Conservation (phyloP, 2,888 invertebrate species). For the Pammene aurita region DNA sequence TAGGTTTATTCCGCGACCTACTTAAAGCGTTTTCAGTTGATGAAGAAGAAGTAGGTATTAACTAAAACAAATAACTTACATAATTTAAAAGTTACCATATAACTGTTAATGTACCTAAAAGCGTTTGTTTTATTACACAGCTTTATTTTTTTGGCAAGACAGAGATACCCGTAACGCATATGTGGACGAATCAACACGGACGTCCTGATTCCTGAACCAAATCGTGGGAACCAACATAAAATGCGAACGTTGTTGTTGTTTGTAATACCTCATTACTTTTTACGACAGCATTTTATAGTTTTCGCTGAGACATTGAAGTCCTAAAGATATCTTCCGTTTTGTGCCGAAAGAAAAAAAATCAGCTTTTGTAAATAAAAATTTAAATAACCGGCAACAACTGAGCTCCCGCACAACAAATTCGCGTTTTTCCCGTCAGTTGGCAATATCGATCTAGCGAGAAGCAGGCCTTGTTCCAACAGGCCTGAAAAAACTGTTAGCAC, state of each 20-base stretch:
- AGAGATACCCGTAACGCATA: background rate
- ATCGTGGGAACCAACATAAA: conserved; percentile 25
- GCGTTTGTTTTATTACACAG: background rate
- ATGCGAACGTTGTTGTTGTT: conserved; percentile 11
- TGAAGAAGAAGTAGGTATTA: no score
- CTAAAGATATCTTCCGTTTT: background rate
- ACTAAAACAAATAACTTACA: no score
- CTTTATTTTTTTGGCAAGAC: background rate
- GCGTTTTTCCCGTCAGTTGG: conserved; percentile 45
- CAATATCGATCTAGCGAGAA: conserved; percentile 58
- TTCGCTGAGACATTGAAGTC: background rate
- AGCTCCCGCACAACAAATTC: conserved; percentile 21
- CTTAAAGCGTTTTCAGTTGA: no score
- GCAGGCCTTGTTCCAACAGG: conserved; percentile 54
- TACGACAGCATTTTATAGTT: no score
- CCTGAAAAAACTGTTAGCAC: conserved; percentile 61
- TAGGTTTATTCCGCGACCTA: no score
- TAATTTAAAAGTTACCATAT: no score
- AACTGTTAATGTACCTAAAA: no score
- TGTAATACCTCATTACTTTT: background rate
- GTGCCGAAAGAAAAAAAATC: background rate
- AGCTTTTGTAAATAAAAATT: background rate
- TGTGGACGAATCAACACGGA: conserved; percentile 31
- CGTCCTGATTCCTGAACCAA: conserved; percentile 27
- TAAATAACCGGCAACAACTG: conserved; percentile 8